These are phyloP conservation scores for Pseudoatta argentina DNA, from an alignment of 1,140 invertebrate genomes.

Conservation along the genomic window DNA sequence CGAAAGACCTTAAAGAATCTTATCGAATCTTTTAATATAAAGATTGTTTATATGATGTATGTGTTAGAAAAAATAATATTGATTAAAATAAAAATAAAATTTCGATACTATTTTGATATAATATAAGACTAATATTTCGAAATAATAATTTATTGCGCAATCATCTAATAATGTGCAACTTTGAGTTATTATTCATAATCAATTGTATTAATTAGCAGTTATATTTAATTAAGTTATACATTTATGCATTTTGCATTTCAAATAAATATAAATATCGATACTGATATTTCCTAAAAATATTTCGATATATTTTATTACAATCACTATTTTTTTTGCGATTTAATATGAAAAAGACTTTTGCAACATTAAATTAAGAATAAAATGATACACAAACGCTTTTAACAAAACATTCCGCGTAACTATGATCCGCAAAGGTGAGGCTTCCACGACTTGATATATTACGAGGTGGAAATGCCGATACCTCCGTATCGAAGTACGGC, in stretches of 20 bases:
- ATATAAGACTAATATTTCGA: neutral
- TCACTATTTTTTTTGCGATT: neutral
- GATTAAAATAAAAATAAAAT: neutral
- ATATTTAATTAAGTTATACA: neutral
- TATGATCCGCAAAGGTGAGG: neutral
- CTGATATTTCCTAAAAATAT: neutral
- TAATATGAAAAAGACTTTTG: neutral
- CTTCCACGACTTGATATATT: constrained; percentile 30
- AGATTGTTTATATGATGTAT: neutral
- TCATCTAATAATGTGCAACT: neutral
- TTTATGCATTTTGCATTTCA: neutral
- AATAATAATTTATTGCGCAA: neutral
- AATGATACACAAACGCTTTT: neutral
- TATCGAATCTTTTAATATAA: neutral
- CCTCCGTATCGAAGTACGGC: constrained; percentile 18
- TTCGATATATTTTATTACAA: constrained; percentile 11
- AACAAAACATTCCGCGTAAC: too few relatives aligned
- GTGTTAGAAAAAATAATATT: neutral
- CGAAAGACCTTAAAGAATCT: neutral
- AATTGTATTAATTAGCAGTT: neutral
- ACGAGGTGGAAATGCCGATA: constrained; percentile 17
- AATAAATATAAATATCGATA: neutral
- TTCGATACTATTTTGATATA: neutral
- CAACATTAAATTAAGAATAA: neutral
- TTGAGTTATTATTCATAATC: neutral